Conservation (phyloP, 2,797 vertebrate genomes). For the Rhincodon typus region DNA sequence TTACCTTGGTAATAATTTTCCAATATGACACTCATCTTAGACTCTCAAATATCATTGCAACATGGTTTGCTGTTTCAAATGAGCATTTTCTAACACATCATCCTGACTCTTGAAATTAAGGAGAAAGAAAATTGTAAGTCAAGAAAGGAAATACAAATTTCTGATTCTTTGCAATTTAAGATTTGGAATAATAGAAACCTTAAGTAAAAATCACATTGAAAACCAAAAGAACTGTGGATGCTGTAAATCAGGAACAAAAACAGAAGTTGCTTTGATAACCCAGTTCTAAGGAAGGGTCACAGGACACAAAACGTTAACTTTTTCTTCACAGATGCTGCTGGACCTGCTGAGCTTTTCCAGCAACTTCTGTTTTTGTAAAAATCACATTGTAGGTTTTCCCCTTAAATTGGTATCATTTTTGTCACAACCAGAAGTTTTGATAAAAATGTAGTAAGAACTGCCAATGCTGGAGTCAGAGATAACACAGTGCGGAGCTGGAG, state of each 20-base stretch:
- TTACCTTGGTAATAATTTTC: background rate
- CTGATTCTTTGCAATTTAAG: background rate
- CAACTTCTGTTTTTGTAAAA: background rate
- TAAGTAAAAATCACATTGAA: background rate
- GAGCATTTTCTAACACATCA: background rate
- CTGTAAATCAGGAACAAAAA: too few species aligned
- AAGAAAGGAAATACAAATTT: background rate
- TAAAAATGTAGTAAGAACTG: too few species aligned
- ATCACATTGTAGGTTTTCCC: background rate
- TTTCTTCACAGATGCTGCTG: too few species aligned
- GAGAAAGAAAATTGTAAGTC: background rate
- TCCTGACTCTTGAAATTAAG: background rate
- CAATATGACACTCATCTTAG: background rate
- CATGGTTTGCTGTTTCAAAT: background rate
- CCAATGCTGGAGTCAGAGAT: too few species aligned
- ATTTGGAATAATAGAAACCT: background rate
- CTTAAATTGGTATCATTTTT: too few species aligned
- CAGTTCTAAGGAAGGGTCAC: too few species aligned
- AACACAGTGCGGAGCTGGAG: too few species aligned
- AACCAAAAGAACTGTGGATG: too few species aligned
- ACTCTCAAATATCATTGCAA: background rate
- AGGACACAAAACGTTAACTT: too few species aligned
- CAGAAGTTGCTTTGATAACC: too few species aligned
- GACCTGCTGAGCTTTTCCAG: too few species aligned
- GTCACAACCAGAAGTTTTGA: too few species aligned